These are phyloP conservation scores for Yasuhikotakia modesta DNA, from an alignment of 2,797 vertebrate genomes.

Conservation along the genomic window DNA sequence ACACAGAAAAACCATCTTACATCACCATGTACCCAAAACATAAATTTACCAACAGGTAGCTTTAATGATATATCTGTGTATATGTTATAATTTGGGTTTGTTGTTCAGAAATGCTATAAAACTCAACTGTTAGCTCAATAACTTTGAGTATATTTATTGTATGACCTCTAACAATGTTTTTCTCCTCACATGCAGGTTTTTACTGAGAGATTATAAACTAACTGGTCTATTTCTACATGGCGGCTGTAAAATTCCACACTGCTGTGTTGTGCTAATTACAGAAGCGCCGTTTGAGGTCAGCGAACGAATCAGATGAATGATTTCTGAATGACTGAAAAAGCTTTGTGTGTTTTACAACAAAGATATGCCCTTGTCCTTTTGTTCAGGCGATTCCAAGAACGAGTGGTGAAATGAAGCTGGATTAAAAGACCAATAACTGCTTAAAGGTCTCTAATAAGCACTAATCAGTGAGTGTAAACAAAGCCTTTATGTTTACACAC, in stretches of 20 bases:
- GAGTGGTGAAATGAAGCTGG: neutral
- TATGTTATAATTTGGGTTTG: slow-evolving; percentile 1
- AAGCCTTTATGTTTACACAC: slow-evolving; percentile 7
- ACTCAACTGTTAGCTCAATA: neutral
- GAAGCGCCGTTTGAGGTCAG: slow-evolving; percentile 26
- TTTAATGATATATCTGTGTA: neutral
- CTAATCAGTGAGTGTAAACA: neutral
- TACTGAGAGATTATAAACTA: slow-evolving; percentile 48
- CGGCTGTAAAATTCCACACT: slow-evolving; percentile 47
- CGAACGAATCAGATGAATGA: slow-evolving; percentile 17
- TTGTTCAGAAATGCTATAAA: neutral
- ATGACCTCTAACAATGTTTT: neutral
- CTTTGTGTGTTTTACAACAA: slow-evolving; percentile 23
- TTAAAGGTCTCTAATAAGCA: slow-evolving; percentile 20
- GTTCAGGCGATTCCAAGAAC: slow-evolving; percentile 25
- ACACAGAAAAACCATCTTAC: neutral
- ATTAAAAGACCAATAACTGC: slow-evolving; percentile 24
- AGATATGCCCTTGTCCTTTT: slow-evolving; percentile 19
- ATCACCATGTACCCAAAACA: neutral
- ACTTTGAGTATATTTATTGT: neutral
- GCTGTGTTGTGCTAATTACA: slow-evolving; percentile 49
- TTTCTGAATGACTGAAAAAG: slow-evolving; percentile 15
- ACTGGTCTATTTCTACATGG: slow-evolving; percentile 32
- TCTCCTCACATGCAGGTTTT: slow-evolving; percentile 15
- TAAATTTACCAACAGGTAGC: neutral